A percentile compares a stretch with the other conserved stretches of the same genome.
These are phyloP conservation scores for Channallabes apus DNA, from an alignment of 2,797 vertebrate species.

Conservation along the genomic window DNA sequence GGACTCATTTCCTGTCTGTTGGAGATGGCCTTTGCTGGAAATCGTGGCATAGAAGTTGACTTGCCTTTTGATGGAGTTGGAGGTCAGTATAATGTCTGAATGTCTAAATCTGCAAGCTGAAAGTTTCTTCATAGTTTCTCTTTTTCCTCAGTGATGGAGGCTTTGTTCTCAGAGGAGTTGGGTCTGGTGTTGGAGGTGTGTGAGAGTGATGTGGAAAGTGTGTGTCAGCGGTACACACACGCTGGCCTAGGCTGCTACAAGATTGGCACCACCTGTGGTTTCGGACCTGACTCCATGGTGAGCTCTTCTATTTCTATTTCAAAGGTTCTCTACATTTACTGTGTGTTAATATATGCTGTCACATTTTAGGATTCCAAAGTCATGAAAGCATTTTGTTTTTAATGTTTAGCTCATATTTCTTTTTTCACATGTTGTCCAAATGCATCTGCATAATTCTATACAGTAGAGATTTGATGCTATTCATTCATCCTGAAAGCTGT, in stretches of 20 bases:
- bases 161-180: slow-evolving; percentile 88
- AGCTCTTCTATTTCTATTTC: slow-evolving; percentile 53
- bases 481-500: neutral
- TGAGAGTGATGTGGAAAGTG: slow-evolving; percentile 57
- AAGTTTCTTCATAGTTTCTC: neutral
- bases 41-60: slow-evolving; percentile 81
- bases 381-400: neutral
- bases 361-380: neutral
- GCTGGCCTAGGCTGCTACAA: slow-evolving; percentile 75
- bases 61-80: slow-evolving; percentile 67
- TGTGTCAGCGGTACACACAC: slow-evolving; percentile 69
- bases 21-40: slow-evolving; percentile 93
- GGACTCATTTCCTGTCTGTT: slow-evolving; percentile 85
- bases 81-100: slow-evolving; percentile 60
- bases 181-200: slow-evolving; percentile 85
- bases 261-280: slow-evolving; percentile 76
- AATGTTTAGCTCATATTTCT: neutral
- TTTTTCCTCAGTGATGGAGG: slow-evolving; percentile 72
- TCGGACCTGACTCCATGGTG: slow-evolving; percentile 81
- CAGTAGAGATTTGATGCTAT: neutral
- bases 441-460: neutral
- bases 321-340: neutral
- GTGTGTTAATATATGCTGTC: neutral
- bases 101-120: no score
- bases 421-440: neutral